Evolutionary conservation across 2,888 invertebrate species (phyloP).

Genomic region (Trissolcus japonicus): DNA sequence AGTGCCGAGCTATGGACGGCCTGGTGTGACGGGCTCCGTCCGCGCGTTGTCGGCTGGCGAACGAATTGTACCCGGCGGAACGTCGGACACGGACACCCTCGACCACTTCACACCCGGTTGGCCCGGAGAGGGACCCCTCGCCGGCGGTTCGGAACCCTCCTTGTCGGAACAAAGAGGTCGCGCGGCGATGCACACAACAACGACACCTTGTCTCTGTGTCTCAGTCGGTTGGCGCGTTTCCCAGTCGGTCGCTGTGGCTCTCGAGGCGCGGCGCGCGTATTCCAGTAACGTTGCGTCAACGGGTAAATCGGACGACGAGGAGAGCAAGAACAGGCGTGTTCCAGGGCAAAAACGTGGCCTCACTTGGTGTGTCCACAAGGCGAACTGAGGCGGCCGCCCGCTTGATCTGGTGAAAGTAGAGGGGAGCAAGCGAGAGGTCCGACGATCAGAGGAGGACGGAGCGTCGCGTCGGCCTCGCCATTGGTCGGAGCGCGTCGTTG

Average conservation of each 20-base stretch:
- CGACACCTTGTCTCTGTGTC: neutral
- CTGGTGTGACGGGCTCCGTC: conserved; percentile 7
- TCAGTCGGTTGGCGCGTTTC: neutral
- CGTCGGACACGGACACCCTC: neutral
- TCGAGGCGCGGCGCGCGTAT: neutral
- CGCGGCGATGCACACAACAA: neutral
- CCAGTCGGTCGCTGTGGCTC: neutral
- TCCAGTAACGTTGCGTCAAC: conserved; percentile 12
- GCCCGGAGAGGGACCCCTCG: neutral
- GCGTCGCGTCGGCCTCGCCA: conserved; percentile 43
- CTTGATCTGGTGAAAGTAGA: conserved; percentile 69
- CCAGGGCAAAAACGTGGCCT: conserved; percentile 40
- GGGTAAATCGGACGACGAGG: conserved; percentile 12
- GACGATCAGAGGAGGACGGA: conserved; percentile 63
- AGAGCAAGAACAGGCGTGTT: conserved; percentile 36
- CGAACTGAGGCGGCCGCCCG: conserved; percentile 50
- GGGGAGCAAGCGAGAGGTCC: conserved; percentile 63
- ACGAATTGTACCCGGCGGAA: neutral
- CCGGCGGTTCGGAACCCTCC: neutral
- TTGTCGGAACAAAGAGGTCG: conserved; percentile 31
- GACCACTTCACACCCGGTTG: neutral
- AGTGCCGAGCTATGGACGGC: conserved; percentile 27
- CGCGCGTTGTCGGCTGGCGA: neutral
- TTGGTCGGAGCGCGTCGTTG: conserved; percentile 59
- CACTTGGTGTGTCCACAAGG: conserved; percentile 38